Conservation (phyloP, 2,888 invertebrate genomes). For the Odontocolon sp. region DNA sequence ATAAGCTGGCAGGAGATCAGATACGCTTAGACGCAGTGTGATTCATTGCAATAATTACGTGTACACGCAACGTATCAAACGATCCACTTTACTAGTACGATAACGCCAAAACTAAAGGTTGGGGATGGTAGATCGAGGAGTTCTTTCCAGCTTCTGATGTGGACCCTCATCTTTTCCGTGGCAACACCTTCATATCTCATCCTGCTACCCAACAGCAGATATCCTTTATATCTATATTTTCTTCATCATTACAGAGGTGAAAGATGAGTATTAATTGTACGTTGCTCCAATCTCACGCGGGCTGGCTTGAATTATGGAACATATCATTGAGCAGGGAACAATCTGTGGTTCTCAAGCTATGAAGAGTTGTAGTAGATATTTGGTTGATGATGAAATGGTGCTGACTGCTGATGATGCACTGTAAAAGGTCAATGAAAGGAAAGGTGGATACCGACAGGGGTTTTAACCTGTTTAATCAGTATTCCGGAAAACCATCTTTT, state of each 20-base stretch:
- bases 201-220: neutral
- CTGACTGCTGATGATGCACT: no score
- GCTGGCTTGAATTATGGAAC: conserved; percentile 42
- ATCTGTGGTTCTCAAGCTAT: no score
- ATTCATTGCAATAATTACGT: conserved; percentile 68
- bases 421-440: no score
- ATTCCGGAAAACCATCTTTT: no score
- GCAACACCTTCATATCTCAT: conserved; percentile 32
- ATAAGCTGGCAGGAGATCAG: conserved; percentile 63
- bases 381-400: no score
- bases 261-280: conserved; percentile 47
- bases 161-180: conserved; percentile 29
- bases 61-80: conserved; percentile 60
- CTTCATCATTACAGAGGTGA: neutral
- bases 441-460: no score
- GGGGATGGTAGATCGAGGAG: conserved; percentile 19
- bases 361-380: no score
- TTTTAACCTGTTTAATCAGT: no score
- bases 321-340: conserved; percentile 8
- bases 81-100: conserved; percentile 20
- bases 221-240: conserved; percentile 9
- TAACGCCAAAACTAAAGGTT: conserved; percentile 6
- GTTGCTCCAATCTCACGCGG: neutral
- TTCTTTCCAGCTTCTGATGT: conserved; percentile 23
- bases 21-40: conserved; percentile 64